A percentile compares a stretch with the other conserved stretches of the same genome.
phyloP scores from a whole-genome alignment of 2,113 vertebrate species.

The Pithys albifrons region DNA sequence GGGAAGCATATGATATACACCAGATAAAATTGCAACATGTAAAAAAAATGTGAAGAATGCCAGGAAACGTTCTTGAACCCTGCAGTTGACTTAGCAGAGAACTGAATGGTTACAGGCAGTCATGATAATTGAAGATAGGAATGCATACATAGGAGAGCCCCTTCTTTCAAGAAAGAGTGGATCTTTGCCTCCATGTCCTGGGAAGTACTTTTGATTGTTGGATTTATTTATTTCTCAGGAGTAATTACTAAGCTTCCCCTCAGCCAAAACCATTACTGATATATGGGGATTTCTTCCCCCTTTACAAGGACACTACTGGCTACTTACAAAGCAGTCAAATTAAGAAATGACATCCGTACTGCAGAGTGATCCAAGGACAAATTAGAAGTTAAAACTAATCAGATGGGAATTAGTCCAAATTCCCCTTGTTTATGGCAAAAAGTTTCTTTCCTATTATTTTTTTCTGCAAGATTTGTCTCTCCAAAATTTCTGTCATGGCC shows the following conservation, averaged over 20 bases:
- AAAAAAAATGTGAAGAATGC: slow-evolving; percentile 31
- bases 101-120: neutral
- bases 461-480: neutral
- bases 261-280: slow-evolving; percentile 34
- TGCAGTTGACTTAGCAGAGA: neutral
- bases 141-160: neutral
- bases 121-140: neutral
- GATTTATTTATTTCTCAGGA: neutral
- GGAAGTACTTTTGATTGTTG: neutral
- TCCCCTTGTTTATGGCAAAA: neutral
- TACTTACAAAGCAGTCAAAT: slow-evolving; percentile 45
- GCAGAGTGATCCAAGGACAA: slow-evolving; percentile 8
- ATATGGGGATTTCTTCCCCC: neutral
- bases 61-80: slow-evolving; percentile 30
- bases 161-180: slow-evolving; percentile 11
- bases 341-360: neutral
- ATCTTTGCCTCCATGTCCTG: slow-evolving; percentile 4
- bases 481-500: neutral
- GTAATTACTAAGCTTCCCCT: slow-evolving; percentile 6
- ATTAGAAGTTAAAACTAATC: slow-evolving; percentile 52
- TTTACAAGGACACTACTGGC: slow-evolving; percentile 27
- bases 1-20: neutral
- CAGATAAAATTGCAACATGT: slow-evolving; percentile 15
- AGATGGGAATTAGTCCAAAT: slow-evolving; percentile 5
- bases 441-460: neutral